phyloP scores from a whole-genome alignment of 2,797 vertebrate species.

The Eulemur albifrons region DNA sequence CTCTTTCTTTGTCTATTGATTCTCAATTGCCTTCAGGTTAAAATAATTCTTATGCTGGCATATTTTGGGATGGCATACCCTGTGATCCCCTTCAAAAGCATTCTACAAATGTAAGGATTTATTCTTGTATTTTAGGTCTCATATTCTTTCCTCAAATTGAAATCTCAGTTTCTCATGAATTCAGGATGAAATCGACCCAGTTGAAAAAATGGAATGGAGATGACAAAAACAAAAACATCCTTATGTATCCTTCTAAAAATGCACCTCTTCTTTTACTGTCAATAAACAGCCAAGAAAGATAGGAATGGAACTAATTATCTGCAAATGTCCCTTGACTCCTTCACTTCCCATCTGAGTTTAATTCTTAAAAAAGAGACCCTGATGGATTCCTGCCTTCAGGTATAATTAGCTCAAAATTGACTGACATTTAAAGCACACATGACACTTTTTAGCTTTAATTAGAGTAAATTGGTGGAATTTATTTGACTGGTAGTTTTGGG shows the following conservation, averaged over 20 bases:
- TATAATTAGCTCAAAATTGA: slow-evolving; percentile 90
- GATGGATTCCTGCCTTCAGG: slow-evolving; percentile 89
- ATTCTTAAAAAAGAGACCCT: slow-evolving; percentile 85
- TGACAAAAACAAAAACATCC: not conserved
- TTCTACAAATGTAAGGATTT: not conserved
- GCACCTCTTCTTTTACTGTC: slow-evolving; percentile 25
- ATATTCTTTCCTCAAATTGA: slow-evolving; percentile 2
- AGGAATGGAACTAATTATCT: slow-evolving; percentile 81
- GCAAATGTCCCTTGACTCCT: slow-evolving; percentile 76
- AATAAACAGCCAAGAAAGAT: slow-evolving; percentile 66
- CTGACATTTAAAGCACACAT: slow-evolving; percentile 86
- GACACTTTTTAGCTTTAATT: slow-evolving; percentile 86
- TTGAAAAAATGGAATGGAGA: not conserved
- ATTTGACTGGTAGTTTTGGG: slow-evolving; percentile 84
- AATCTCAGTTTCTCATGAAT: slow-evolving; percentile 6
- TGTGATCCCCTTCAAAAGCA: not conserved
- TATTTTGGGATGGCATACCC: not conserved
- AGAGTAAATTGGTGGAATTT: slow-evolving; percentile 83
- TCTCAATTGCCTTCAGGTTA: not conserved
- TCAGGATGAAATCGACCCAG: not conserved
- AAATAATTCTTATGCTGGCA: not conserved
- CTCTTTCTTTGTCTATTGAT: not conserved
- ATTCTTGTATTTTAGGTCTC: not conserved
- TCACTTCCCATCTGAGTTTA: slow-evolving; percentile 88
- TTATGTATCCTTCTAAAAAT: not conserved